Conservation (phyloP, 2,113 vertebrate genomes). For the Prunella fulvescens region DNA sequence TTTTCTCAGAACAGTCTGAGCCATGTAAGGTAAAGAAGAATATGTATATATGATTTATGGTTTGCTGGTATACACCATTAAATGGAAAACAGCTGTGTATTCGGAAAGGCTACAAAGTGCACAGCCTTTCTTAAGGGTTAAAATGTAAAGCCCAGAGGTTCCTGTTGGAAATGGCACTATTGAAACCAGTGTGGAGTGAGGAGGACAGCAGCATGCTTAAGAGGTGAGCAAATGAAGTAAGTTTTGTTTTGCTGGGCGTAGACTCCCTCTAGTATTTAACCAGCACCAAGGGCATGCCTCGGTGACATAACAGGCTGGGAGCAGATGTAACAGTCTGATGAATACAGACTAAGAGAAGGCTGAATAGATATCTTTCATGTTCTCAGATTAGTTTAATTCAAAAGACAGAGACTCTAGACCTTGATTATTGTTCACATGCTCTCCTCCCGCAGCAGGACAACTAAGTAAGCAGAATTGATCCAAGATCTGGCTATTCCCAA, state of each 20-base stretch:
- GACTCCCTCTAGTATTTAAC: background rate
- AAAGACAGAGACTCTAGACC: background rate
- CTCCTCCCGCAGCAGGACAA: background rate
- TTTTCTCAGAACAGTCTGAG: conserved; percentile 24
- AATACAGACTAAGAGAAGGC: background rate
- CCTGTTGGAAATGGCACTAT: background rate
- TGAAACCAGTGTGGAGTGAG: background rate
- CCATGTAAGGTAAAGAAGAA: conserved; percentile 34
- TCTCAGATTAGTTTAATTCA: background rate
- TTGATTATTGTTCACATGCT: background rate
- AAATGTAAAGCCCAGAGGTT: background rate
- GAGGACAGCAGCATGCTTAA: background rate
- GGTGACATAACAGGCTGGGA: background rate
- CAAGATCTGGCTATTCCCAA: background rate
- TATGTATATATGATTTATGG: background rate
- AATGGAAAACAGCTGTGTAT: background rate
- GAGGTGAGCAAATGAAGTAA: background rate
- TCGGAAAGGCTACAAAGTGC: background rate
- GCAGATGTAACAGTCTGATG: background rate
- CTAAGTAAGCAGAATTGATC: background rate
- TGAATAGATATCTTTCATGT: background rate
- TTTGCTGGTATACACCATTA: background rate
- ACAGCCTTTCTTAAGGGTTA: background rate
- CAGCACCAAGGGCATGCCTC: background rate
- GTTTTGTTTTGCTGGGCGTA: background rate